Percentiles rank a stretch among this genome's conserved stretches.
These are phyloP conservation scores for Opisthograptis luteolata DNA, from an alignment of 2,888 invertebrate species.

Conservation along the genomic window DNA sequence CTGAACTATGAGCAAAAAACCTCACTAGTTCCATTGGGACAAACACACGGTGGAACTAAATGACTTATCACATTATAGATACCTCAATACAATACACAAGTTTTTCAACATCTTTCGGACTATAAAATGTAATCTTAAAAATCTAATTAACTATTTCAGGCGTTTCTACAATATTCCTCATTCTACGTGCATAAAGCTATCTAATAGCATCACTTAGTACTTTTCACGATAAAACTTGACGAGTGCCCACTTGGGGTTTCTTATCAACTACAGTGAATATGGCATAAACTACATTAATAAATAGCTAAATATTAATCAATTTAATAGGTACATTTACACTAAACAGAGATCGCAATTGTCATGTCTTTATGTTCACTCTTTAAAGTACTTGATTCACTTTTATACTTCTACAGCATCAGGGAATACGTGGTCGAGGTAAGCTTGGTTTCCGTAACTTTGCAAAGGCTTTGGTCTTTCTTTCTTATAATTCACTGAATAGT, in stretches of 20 bases:
- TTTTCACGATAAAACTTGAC: conserved; percentile 25
- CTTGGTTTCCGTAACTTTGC: conserved; percentile 83
- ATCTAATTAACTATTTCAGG: conserved; percentile 32
- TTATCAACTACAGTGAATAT: conserved; percentile 34
- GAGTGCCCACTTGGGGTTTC: conserved; percentile 6
- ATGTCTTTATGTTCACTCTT: conserved; percentile 30
- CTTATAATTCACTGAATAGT: conserved; percentile 53
- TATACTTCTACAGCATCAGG: conserved; percentile 81
- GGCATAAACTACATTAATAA: conserved; percentile 36
- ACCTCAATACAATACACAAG: neutral
- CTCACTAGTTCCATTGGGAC: no score
- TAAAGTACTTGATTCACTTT: conserved; percentile 31
- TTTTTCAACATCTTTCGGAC: neutral
- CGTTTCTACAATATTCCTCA: conserved; percentile 27
- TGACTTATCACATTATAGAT: no score
- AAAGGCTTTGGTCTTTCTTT: conserved; percentile 83
- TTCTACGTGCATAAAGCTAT: conserved; percentile 34
- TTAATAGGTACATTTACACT: conserved; percentile 34
- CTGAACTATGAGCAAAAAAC: no score
- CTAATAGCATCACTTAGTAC: conserved; percentile 34
- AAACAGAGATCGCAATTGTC: conserved; percentile 44
- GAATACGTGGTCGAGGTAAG: conserved; percentile 86
- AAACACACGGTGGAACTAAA: no score
- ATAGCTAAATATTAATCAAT: conserved; percentile 26
- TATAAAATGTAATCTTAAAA: conserved; percentile 19